A percentile compares a stretch with the other conserved stretches of the same genome.
These are phyloP conservation scores for Argya squamiceps DNA, from an alignment of 2,797 vertebrate genomes.

Conservation along the genomic window DNA sequence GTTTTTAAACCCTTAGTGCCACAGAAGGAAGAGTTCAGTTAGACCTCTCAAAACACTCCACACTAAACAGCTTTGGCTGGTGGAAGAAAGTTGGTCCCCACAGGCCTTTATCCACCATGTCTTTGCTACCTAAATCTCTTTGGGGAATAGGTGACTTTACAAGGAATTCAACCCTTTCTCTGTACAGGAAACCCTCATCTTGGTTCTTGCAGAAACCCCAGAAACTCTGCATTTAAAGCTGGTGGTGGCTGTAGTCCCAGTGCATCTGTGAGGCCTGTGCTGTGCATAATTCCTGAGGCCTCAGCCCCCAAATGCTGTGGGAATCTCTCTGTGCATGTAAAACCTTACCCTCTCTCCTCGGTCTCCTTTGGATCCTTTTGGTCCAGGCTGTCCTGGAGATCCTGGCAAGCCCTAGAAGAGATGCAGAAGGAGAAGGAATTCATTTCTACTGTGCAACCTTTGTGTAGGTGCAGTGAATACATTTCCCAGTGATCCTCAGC, in stretches of 20 bases:
- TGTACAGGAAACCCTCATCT: not conserved
- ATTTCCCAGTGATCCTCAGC: not conserved
- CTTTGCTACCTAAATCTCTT: not conserved
- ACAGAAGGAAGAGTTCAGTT: not conserved
- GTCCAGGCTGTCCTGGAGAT: slow-evolving; percentile 71
- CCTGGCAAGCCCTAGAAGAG: slow-evolving; percentile 79
- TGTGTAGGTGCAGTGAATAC: not conserved
- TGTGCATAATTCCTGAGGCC: not conserved
- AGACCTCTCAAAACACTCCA: not conserved
- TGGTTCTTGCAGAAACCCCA: not conserved
- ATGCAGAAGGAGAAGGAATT: not conserved
- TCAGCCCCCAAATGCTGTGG: not conserved
- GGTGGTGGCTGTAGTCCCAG: not conserved
- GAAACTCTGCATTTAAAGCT: not conserved
- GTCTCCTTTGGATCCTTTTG: slow-evolving; percentile 81
- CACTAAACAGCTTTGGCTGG: not conserved
- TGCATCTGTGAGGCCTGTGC: not conserved
- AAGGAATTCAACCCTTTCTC: not conserved
- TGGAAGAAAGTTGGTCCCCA: not conserved
- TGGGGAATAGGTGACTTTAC: not conserved
- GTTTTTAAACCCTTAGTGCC: not conserved
- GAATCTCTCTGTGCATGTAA: not conserved
- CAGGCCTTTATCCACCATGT: not conserved
- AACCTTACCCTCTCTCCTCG: slow-evolving; percentile 80
- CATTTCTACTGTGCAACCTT: not conserved